Conservation (phyloP, 2,888 invertebrate genomes). For the Phyto melanocephala region DNA sequence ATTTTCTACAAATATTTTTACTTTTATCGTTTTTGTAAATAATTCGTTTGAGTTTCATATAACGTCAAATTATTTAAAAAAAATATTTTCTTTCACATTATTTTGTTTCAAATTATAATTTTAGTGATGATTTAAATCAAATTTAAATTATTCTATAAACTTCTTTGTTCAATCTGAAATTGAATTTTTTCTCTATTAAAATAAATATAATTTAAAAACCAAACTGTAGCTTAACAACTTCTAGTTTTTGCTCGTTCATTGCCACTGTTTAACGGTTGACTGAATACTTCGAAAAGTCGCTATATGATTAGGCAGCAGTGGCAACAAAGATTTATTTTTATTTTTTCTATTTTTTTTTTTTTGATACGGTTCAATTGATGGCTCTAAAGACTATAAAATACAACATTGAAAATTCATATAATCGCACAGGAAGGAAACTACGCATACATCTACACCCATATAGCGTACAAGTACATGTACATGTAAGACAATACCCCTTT, state of each 20-base stretch:
- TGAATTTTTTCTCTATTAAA: too few species aligned
- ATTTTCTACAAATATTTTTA: too few species aligned
- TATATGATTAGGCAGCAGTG: neutral
- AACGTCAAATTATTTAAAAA: too few species aligned
- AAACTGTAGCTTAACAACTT: neutral
- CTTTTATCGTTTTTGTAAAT: too few species aligned
- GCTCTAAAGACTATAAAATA: neutral
- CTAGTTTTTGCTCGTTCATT: neutral
- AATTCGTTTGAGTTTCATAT: too few species aligned
- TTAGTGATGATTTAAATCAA: too few species aligned
- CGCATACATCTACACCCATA: neutral
- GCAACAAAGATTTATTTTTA: neutral
- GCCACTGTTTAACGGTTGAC: constrained; percentile 5
- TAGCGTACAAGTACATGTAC: neutral
- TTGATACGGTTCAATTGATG: neutral
- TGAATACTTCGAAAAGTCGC: constrained; percentile 13
- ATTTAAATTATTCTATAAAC: too few species aligned
- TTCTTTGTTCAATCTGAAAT: too few species aligned
- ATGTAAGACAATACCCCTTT: neutral
- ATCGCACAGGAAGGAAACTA: constrained; percentile 29
- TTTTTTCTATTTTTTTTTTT: too few species aligned
- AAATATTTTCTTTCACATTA: too few species aligned
- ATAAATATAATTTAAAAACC: too few species aligned
- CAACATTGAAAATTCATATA: constrained; percentile 12
- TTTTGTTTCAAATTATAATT: too few species aligned